Evolutionary conservation across 2,797 vertebrate species (phyloP).

Genomic region (Aphelocoma californica): DNA sequence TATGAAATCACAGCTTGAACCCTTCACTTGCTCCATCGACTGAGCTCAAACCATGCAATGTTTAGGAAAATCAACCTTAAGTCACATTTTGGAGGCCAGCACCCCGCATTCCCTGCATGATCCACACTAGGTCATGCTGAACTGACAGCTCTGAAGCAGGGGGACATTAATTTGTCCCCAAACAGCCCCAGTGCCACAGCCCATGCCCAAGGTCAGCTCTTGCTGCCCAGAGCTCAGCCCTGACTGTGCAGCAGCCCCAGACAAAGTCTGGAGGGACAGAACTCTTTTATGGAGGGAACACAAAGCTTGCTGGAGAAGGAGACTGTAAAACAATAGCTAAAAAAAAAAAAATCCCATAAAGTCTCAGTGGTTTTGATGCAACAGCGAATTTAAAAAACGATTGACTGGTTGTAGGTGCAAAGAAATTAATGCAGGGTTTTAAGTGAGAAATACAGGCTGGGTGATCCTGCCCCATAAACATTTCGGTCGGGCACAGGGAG

Average conservation of each 20-base stretch:
- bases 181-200: not conserved
- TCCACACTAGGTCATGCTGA: not conserved
- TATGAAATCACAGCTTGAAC: not conserved
- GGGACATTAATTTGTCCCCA: not conserved
- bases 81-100: not conserved
- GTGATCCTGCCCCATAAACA: conserved; percentile 66
- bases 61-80: not conserved
- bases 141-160: not conserved
- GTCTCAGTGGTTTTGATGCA: not conserved
- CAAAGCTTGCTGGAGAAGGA: not conserved
- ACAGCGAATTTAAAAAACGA: conserved; percentile 43
- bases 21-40: not conserved
- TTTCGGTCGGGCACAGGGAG: conserved; percentile 34
- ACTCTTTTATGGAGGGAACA: not conserved
- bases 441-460: conserved; percentile 65
- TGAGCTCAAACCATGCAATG: not conserved
- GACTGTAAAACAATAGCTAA: not conserved
- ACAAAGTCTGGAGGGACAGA: not conserved
- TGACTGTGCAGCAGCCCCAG: not conserved
- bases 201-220: not conserved
- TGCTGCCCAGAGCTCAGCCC: not conserved
- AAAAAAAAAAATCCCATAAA: conserved; percentile 13
- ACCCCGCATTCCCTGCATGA: not conserved
- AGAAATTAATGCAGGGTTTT: conserved; percentile 66
- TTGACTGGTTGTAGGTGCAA: not conserved